Percentiles rank a stretch among this genome's conserved stretches.
These are phyloP conservation scores for Anagrus nilaparvatae DNA, from an alignment of 1,140 invertebrate genomes.

Conservation along the genomic window DNA sequence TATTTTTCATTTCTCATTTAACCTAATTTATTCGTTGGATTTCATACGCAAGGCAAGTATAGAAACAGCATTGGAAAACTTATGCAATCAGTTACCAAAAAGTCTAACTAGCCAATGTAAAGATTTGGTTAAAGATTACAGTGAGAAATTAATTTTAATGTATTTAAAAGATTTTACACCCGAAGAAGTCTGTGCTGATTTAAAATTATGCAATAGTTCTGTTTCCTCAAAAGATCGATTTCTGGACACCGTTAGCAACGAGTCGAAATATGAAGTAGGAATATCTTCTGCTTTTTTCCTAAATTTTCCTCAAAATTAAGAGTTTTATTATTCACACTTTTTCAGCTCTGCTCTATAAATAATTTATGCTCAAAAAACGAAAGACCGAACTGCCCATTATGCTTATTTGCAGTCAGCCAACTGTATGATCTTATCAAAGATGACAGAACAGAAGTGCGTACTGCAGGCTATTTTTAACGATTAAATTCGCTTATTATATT, in stretches of 20 bases:
- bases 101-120: slow-evolving; percentile 56
- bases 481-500: too few species aligned
- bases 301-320: slow-evolving; percentile 48
- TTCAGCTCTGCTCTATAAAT: slow-evolving; percentile 70
- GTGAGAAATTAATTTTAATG: slow-evolving; percentile 65
- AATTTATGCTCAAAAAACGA: slow-evolving; percentile 62
- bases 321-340: slow-evolving; percentile 66
- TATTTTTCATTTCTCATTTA: background rate
- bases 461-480: too few species aligned
- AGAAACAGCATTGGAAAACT: slow-evolving; percentile 53
- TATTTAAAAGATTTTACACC: slow-evolving; percentile 63
- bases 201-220: slow-evolving; percentile 58
- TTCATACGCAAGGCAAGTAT: slow-evolving; percentile 36
- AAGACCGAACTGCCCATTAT: slow-evolving; percentile 62
- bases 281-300: too few species aligned
- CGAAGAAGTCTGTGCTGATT: slow-evolving; percentile 64
- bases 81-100: slow-evolving; percentile 61
- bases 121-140: slow-evolving; percentile 67
- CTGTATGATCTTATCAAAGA: slow-evolving; percentile 56
- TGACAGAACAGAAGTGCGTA: slow-evolving; percentile 56
- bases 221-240: too few species aligned
- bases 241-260: too few species aligned
- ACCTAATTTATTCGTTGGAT: background rate
- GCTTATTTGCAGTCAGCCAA: slow-evolving; percentile 66
- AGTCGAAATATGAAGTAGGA: too few species aligned